These are phyloP conservation scores for Mustelus asterias DNA, from an alignment of 2,113 vertebrate genomes.

Conservation along the genomic window DNA sequence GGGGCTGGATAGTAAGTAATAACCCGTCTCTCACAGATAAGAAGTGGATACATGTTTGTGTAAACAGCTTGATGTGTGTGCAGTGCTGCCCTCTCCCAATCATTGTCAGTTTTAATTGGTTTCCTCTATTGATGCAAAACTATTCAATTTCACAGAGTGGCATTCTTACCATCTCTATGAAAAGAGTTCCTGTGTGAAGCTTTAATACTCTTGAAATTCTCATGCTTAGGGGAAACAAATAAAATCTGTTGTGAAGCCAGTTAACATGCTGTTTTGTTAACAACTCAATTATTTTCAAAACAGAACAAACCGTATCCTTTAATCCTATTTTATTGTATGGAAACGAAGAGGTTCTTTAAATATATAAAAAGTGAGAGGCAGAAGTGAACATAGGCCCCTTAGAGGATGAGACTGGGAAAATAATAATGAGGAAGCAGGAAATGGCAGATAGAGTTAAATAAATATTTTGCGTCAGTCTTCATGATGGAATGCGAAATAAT, in stretches of 20 bases:
- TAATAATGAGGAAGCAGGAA: too few species aligned
- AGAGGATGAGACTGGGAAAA: too few species aligned
- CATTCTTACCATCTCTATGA: background rate
- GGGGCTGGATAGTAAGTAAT: background rate
- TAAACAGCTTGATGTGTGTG: background rate
- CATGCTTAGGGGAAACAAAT: background rate
- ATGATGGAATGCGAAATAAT: too few species aligned
- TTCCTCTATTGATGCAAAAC: background rate
- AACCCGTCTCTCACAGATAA: background rate
- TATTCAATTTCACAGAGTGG: background rate
- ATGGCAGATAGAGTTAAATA: too few species aligned
- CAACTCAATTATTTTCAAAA: background rate
- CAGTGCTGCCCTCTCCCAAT: too few species aligned
- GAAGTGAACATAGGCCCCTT: too few species aligned
- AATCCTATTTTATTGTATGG: background rate
- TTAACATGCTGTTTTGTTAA: constrained; percentile 4
- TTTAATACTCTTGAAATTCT: background rate
- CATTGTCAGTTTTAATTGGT: background rate
- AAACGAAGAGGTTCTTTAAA: background rate
- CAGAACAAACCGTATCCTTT: background rate
- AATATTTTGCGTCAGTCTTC: too few species aligned
- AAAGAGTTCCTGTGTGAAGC: background rate
- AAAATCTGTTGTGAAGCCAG: background rate
- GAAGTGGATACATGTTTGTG: background rate
- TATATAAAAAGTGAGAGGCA: too few species aligned